Conservation (phyloP, 2,113 vertebrate genomes). For the Scortum barcoo region DNA sequence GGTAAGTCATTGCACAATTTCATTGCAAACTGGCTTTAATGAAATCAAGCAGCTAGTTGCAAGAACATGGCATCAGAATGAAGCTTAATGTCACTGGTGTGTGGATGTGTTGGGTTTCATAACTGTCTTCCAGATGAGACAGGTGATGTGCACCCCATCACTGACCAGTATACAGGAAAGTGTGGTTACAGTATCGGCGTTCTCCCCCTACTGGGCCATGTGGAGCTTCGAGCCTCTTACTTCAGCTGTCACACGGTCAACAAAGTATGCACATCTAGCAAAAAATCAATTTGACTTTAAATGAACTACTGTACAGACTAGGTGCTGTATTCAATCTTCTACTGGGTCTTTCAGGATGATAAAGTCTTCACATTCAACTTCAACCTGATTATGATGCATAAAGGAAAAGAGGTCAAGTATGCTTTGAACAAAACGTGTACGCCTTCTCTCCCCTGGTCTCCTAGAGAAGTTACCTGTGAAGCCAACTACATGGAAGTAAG, state of each 20-base stretch:
- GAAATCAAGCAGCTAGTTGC: background rate
- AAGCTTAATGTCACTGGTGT: background rate
- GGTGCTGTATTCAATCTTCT: background rate
- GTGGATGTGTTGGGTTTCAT: background rate
- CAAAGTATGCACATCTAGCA: too few species aligned
- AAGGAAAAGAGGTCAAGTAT: slow-evolving; percentile 31
- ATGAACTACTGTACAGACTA: too few species aligned
- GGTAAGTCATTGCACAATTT: slow-evolving; percentile 45
- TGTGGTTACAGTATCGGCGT: slow-evolving; percentile 76
- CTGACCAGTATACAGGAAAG: slow-evolving; percentile 50
- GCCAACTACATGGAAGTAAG: slow-evolving; percentile 82
- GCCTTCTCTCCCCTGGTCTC: slow-evolving; percentile 50
- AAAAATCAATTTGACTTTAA: too few species aligned
- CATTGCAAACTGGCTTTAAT: background rate
- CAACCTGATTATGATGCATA: slow-evolving; percentile 43
- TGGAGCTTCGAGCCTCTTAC: slow-evolving; percentile 77
- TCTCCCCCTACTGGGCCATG: background rate
- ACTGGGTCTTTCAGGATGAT: slow-evolving; percentile 42
- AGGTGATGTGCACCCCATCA: slow-evolving; percentile 68
- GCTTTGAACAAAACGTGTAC: slow-evolving; percentile 61
- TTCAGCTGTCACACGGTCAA: slow-evolving; percentile 78
- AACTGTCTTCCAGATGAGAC: slow-evolving; percentile 44
- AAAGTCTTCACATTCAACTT: slow-evolving; percentile 68
- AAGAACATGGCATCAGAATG: background rate
- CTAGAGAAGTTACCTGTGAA: slow-evolving; percentile 79